Base-by-base conservation (phyloP, 2,113 vertebrate genomes). In the rabbit (Oryctolagus cuniculus) region DNA sequence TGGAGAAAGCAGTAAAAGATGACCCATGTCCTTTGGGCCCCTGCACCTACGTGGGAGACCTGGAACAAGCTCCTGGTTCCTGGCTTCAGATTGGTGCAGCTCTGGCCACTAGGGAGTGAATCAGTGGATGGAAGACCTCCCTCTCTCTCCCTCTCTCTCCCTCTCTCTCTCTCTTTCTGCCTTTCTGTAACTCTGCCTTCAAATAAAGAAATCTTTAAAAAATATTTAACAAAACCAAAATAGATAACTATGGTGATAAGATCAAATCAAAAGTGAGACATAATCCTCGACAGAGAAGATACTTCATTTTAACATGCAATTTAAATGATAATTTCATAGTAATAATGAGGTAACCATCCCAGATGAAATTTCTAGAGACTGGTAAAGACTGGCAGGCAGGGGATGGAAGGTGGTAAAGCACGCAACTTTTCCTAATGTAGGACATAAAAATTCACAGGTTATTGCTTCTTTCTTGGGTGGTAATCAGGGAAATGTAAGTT, bases 401-500 rank as follows among this genome's bases (percentile, higher is more conserved):
- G 16, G 34, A 51, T 0, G 31, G 64, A 91, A 89, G 73, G 83
- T 9, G 9, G 4, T 34, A 58, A 79, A 66, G 13, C 27, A 74
- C 2, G 25, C 27, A 83, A 10, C 3, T 87, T 77, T 84, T 80
- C 38, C 16, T 86, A 70, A 79, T 63, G 95, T 77, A 79, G 58
- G 38, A 27, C 49, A 4, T 17, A 21, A 74, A 22, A 79, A 77
- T n/a, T 88, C 82, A 69, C 12, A 72, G 19, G 19, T 38, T 31
- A 78, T 64, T 85, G 11, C 2, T 27, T 69, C 73, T 83, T 61
- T 64, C 75, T 25, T 77, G 81, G 94, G 74, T 87, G 64, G 72
- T 69, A 82, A 88, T 63, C 83, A 86, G 69, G 79, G 84, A 85
- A 91, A 70, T 24, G 83, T 25, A 72, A 80, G 19, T 87, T 91